Base-by-base conservation (phyloP, 2,888 invertebrate genomes). In the Mesochorus sp. region DNA sequence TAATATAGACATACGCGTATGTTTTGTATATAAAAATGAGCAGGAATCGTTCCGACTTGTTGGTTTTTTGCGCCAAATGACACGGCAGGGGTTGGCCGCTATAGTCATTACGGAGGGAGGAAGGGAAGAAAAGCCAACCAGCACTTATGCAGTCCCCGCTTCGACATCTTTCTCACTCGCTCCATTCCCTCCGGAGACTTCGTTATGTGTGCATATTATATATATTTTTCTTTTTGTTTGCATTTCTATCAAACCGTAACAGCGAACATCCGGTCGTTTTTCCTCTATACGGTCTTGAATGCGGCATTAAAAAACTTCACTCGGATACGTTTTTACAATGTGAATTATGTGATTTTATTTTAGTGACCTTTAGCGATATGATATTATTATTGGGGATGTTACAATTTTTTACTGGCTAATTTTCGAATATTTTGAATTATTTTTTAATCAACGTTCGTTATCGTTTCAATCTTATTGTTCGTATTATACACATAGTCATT, bases 231-330 rank as follows among this genome's bases (percentile, higher is more conserved):
- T 79, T 83, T 82, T 70, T 83, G 85, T 86, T 87, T 85, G 86
- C 85, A 83, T 87, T 86, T 87, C 86, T 88, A 87, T 89, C 87
- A 87, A 88, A 86, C 80, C 86, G 85, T 85, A 87, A 87, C 88
- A 83, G 83, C 82, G 84, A 80, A 78, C 82, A 85, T 86, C 87
- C 86, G 86, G 81, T 57, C 21, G 12, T 42, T 74, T 70, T 21
- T 34, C 64, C 10, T 19, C 68, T 51, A 31, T 51, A 61, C 75
- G 62, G 71, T 71, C 79, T 70, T 77, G 49, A 53, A 62, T 10
- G 31, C 37, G 12, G 39, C 24, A 53, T 53, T 42, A 39, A n/a
- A n/a, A n/a, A n/a, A n/a, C n/a, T n/a, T n/a, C n/a, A n/a, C n/a
- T n/a, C n/a, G n/a, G n/a, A n/a, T n/a, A n/a, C n/a, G n/a, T n/a